Conservation (phyloP, 1,140 invertebrate species). For the Grapholita molesta region DNA sequence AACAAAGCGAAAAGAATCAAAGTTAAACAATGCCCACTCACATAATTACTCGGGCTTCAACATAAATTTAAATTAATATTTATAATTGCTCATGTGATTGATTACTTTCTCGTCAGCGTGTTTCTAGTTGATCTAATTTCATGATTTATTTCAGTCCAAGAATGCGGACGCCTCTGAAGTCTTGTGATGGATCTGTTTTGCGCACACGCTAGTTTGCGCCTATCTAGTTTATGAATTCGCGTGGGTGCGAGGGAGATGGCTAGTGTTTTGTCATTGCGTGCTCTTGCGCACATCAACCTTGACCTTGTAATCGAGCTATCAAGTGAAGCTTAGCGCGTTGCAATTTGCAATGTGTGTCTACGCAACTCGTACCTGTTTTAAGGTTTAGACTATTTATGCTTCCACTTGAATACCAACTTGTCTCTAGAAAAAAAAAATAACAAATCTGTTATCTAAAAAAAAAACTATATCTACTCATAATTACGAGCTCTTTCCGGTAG, state of each 20-base stretch:
- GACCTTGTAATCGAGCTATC: conserved; percentile 58
- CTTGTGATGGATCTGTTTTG: conserved; percentile 49
- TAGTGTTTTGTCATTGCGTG: conserved; percentile 25
- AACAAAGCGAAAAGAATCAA: background rate
- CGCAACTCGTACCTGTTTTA: background rate
- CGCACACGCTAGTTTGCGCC: conserved; percentile 30
- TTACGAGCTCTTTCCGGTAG: too few relatives aligned
- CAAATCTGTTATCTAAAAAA: too few relatives aligned
- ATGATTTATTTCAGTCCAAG: conserved; percentile 64
- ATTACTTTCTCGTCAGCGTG: conserved; percentile 22
- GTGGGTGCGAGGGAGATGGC: conserved; percentile 40
- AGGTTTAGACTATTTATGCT: background rate
- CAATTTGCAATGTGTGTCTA: conserved; percentile 46
- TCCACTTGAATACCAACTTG: background rate
- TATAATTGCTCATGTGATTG: too few relatives aligned
- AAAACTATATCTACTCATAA: too few relatives aligned
- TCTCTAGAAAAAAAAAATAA: background rate
- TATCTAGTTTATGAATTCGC: conserved; percentile 24
- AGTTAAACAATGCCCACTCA: background rate
- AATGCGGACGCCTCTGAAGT: conserved; percentile 54
- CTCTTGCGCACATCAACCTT: conserved; percentile 53
- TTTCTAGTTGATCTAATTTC: conserved; percentile 40
- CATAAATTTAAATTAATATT: background rate
- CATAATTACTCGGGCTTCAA: background rate
- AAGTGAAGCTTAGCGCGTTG: conserved; percentile 46